These are phyloP conservation scores for Nomada ruficornis DNA, from an alignment of 2,888 invertebrate genomes.

Conservation along the genomic window DNA sequence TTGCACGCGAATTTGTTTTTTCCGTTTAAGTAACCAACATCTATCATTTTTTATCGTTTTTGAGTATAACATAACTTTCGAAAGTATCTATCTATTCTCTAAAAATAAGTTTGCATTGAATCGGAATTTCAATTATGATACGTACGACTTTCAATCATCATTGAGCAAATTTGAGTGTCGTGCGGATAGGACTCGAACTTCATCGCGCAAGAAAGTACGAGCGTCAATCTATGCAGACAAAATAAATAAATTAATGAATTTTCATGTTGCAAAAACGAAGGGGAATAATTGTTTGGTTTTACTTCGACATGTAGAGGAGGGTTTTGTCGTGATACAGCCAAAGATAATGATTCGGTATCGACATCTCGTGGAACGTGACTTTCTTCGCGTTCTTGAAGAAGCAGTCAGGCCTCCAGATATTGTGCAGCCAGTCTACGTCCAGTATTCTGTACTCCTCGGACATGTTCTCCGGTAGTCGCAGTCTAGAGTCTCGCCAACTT, in stretches of 20 bases:
- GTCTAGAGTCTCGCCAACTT: slow-evolving; percentile 95
- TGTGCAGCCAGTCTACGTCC: slow-evolving; percentile 95
- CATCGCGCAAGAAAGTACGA: slow-evolving; percentile 97
- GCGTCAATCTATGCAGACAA: slow-evolving; percentile 89
- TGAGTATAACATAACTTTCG: too few species aligned
- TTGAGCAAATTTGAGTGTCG: slow-evolving; percentile 96
- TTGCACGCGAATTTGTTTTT: too few species aligned
- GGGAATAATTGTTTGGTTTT: slow-evolving; percentile 69
- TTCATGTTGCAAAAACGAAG: neutral
- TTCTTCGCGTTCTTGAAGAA: slow-evolving; percentile 98
- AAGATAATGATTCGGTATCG: slow-evolving; percentile 96
- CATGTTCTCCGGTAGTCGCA: slow-evolving; percentile 96
- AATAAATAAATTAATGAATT: neutral
- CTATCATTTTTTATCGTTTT: too few species aligned
- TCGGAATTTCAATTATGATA: slow-evolving; percentile 71
- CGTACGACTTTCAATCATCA: slow-evolving; percentile 98
- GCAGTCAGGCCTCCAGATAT: slow-evolving; percentile 96
- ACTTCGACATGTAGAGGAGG: slow-evolving; percentile 96
- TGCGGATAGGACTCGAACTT: slow-evolving; percentile 97
- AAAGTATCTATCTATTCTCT: neutral
- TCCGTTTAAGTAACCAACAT: too few species aligned
- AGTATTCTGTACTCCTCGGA: slow-evolving; percentile 95
- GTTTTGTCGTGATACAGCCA: slow-evolving; percentile 97
- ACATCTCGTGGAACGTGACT: slow-evolving; percentile 97
- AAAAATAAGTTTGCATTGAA: neutral